These are phyloP conservation scores for Nysson spinosus DNA, from an alignment of 2,888 invertebrate genomes.

Conservation along the genomic window DNA sequence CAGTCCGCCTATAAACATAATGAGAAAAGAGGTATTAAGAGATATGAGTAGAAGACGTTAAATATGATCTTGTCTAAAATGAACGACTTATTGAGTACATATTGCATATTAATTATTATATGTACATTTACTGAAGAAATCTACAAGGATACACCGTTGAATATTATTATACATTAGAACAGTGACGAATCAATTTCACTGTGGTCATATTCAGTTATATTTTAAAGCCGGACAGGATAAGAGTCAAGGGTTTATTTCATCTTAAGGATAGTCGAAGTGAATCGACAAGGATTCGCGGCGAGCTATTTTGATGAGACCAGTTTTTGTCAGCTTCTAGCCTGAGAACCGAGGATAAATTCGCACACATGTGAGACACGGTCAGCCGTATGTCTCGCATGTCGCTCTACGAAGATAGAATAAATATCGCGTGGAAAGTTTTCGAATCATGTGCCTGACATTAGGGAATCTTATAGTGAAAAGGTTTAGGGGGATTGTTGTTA, in stretches of 20 bases:
- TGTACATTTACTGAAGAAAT: too few species aligned
- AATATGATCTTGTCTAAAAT: too few species aligned
- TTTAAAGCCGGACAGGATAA: too few species aligned
- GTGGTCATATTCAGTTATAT: too few species aligned
- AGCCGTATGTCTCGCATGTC: background rate
- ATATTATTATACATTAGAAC: too few species aligned
- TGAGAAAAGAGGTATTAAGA: too few species aligned
- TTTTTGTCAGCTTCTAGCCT: background rate
- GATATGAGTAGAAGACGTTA: too few species aligned
- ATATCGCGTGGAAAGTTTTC: slow-evolving; percentile 24
- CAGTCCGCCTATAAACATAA: slow-evolving; percentile 28
- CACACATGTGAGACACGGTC: background rate
- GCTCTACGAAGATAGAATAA: slow-evolving; percentile 8
- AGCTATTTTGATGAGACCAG: background rate
- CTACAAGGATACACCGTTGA: too few species aligned
- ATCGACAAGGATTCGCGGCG: background rate
- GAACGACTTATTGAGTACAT: too few species aligned
- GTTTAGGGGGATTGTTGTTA: slow-evolving; percentile 13
- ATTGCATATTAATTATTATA: too few species aligned
- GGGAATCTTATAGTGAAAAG: slow-evolving; percentile 10
- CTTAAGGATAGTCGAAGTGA: background rate
- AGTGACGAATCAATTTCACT: too few species aligned
- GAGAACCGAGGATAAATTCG: slow-evolving; percentile 2
- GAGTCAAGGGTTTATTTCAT: too few species aligned
- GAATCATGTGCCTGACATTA: slow-evolving; percentile 6